Conservation (phyloP, 2,797 vertebrate species). For the Diceros bicornis region DNA sequence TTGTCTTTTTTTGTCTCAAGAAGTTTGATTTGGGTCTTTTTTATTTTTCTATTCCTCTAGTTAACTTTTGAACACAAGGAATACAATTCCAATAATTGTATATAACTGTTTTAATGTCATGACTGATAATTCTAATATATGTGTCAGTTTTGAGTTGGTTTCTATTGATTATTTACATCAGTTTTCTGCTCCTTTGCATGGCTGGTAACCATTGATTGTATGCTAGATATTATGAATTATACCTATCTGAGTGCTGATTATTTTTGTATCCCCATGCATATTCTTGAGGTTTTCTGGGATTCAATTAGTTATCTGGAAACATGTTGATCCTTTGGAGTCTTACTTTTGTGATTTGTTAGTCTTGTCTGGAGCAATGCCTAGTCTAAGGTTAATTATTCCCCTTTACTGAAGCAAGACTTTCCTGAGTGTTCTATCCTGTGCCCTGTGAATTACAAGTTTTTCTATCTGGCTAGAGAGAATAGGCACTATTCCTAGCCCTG, state of each 20-base stretch:
- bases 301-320: constrained; percentile 4
- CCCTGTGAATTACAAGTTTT: background rate
- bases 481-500: background rate
- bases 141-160: background rate
- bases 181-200: background rate
- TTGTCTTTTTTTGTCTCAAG: background rate
- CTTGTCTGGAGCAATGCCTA: background rate
- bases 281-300: background rate
- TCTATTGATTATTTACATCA: background rate
- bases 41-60: background rate
- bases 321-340: background rate
- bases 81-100: background rate
- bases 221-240: background rate
- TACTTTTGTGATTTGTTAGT: background rate
- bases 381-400: background rate
- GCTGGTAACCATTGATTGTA: background rate
- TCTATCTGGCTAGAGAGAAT: background rate
- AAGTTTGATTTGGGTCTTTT: background rate
- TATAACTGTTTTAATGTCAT: background rate
- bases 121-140: background rate
- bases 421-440: background rate
- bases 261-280: background rate
- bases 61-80: background rate
- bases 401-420: background rate
- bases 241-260: background rate